Evolutionary conservation across 2,797 vertebrate species (phyloP).

Genomic region (Apogon talboti): DNA sequence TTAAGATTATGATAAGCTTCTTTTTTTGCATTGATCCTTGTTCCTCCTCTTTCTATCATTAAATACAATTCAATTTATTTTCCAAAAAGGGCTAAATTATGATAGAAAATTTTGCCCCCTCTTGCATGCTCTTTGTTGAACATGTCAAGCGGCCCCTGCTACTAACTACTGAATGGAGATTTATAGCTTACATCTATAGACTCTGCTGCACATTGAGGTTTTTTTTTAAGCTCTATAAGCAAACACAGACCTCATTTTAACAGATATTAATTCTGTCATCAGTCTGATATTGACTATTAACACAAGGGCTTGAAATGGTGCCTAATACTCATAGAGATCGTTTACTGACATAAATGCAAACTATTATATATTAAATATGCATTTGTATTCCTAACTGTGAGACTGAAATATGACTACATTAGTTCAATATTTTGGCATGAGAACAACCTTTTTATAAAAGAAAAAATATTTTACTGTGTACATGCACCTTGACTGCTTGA

Average conservation of each 20-base stretch:
- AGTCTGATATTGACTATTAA: slow-evolving; percentile 71
- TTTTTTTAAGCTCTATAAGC: slow-evolving; percentile 42
- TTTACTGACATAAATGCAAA: slow-evolving; percentile 56
- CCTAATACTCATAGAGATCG: slow-evolving; percentile 53
- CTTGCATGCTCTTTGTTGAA: slow-evolving; percentile 61
- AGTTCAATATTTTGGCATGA: slow-evolving; percentile 64
- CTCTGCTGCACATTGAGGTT: slow-evolving; percentile 55
- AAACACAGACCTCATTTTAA: slow-evolving; percentile 53
- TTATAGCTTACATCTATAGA: slow-evolving; percentile 39
- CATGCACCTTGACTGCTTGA: slow-evolving; percentile 74
- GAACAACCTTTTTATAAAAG: slow-evolving; percentile 61
- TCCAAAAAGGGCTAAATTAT: slow-evolving; percentile 61
- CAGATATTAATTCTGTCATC: slow-evolving; percentile 33
- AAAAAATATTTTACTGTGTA: slow-evolving; percentile 65
- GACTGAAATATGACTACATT: slow-evolving; percentile 54
- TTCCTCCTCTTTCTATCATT: slow-evolving; percentile 53
- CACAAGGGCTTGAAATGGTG: slow-evolving; percentile 69
- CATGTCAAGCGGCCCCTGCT: slow-evolving; percentile 37
- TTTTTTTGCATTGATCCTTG: slow-evolving; percentile 66
- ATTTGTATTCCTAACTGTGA: slow-evolving; percentile 56
- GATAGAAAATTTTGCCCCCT: slow-evolving; percentile 40
- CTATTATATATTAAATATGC: slow-evolving; percentile 41
- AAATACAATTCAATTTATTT: slow-evolving; percentile 25
- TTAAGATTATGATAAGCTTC: slow-evolving; percentile 54
- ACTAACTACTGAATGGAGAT: slow-evolving; percentile 16